Conservation (phyloP, 2,888 invertebrate genomes). For the Nomada goodeniana region DNA sequence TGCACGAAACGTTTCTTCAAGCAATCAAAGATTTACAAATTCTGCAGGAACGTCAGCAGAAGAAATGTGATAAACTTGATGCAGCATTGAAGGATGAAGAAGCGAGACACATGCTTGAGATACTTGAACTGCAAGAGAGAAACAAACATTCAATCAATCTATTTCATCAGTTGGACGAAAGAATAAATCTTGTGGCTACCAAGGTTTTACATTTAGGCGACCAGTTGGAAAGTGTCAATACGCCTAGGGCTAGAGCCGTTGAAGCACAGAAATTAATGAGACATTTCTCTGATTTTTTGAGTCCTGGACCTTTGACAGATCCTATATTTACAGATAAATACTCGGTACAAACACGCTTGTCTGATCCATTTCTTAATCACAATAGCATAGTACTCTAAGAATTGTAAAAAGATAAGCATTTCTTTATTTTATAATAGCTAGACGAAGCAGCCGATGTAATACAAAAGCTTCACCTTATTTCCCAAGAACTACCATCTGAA, state of each 20-base stretch:
- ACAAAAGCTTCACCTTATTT: slow-evolving; percentile 97
- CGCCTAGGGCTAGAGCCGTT: slow-evolving; percentile 96
- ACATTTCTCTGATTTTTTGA: slow-evolving; percentile 96
- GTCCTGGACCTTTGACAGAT: slow-evolving; percentile 93
- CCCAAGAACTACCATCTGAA: slow-evolving; percentile 96
- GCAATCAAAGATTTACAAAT: slow-evolving; percentile 93
- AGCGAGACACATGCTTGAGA: slow-evolving; percentile 91
- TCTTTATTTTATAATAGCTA: slow-evolving; percentile 85
- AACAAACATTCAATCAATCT: slow-evolving; percentile 95
- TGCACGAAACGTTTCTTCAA: slow-evolving; percentile 96
- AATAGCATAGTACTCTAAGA: neutral
- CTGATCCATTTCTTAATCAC: slow-evolving; percentile 3
- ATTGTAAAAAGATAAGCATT: neutral
- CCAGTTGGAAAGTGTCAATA: slow-evolving; percentile 98
- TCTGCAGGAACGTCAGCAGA: slow-evolving; percentile 93
- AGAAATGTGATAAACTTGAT: slow-evolving; percentile 94
- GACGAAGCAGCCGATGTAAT: slow-evolving; percentile 99
- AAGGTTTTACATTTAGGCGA: slow-evolving; percentile 99
- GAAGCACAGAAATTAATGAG: slow-evolving; percentile 97
- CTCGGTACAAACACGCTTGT: slow-evolving; percentile 85
- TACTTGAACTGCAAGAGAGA: slow-evolving; percentile 92
- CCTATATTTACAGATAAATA: slow-evolving; percentile 94
- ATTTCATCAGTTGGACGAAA: slow-evolving; percentile 96
- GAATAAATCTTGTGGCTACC: slow-evolving; percentile 98
- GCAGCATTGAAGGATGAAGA: slow-evolving; percentile 94